Evolutionary conservation across 2,797 vertebrate genomes (phyloP), one percentile per base, ranked within the genome.

Genomic region (Oophaga sylvatica): DNA sequence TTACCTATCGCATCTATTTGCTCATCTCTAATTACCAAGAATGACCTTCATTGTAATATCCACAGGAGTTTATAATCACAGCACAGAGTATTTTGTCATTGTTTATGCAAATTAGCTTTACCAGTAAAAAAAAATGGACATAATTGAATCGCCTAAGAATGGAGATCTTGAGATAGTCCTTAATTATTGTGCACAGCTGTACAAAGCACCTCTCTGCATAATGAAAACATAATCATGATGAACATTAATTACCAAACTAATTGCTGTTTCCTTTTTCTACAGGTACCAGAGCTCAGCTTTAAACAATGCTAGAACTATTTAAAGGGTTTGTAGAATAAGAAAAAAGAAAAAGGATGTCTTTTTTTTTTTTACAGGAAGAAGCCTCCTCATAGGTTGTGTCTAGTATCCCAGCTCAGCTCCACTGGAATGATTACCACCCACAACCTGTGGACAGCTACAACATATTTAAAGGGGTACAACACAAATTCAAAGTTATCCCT

Each of bases 191-290:
- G 68, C 53, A 73, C 9, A 60, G 53, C 68, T 41, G 67, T 20
- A 73, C 67, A 83, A 73, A 57, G 22, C 56, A 71, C 59, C 60
- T 63, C 59, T 11, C 45, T 56, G 15, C 45, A 70, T 68, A 70
- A 82, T 68, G 80, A 70, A 77, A 83, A 41, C 68, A 70, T 67
- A 41, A 29, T 71, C 57, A 83, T 22, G 48, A 71, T 57, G 20
- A 83, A 73, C 81, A 41, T 83, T 83, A 11, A 59, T 71, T 83
- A 70, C 17, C 81, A 59, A 29, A 56, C 67, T 82, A 68, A 70
- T 82, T 82, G 17, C 63, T 20, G 29, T 22, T 79, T 20, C 29
- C 12, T 2, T 65, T 65, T 16, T 45, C 17, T 17, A 82, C 62
- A 56, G 63, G 63, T 82, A 70, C 63, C 31, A 82, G 29, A 4